Conservation (phyloP, 2,113 vertebrate species). For the Petaurus breviceps region DNA sequence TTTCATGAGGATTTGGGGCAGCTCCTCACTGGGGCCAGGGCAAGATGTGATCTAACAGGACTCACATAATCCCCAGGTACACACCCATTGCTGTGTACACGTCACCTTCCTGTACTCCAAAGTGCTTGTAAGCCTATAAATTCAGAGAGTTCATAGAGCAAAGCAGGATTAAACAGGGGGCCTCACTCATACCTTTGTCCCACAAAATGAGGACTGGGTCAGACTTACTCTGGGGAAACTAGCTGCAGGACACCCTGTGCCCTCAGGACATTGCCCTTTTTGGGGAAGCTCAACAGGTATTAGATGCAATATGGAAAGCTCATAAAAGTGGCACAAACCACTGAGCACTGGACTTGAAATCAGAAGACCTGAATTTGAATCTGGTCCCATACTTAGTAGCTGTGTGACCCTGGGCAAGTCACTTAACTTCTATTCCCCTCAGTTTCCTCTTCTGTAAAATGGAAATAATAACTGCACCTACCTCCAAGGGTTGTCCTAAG, state of each 20-base stretch:
- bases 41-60: background rate
- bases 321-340: background rate
- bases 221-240: background rate
- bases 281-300: background rate
- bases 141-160: background rate
- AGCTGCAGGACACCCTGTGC: background rate
- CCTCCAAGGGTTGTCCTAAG: background rate
- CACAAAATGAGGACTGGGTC: background rate
- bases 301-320: background rate
- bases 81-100: background rate
- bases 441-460: background rate
- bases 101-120: background rate
- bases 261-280: background rate
- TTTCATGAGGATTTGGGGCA: background rate
- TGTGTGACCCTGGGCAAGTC: background rate
- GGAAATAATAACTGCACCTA: background rate
- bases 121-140: background rate
- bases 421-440: background rate
- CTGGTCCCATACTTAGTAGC: background rate
- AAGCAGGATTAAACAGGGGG: background rate
- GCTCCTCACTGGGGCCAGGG: background rate
- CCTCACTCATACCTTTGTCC: background rate
- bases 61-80: background rate
- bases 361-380: background rate
- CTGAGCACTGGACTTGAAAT: background rate